A percentile compares a stretch with the other conserved stretches of the same genome.
phyloP scores from a whole-genome alignment of 1,140 invertebrate species.

The Venturia canescens region DNA sequence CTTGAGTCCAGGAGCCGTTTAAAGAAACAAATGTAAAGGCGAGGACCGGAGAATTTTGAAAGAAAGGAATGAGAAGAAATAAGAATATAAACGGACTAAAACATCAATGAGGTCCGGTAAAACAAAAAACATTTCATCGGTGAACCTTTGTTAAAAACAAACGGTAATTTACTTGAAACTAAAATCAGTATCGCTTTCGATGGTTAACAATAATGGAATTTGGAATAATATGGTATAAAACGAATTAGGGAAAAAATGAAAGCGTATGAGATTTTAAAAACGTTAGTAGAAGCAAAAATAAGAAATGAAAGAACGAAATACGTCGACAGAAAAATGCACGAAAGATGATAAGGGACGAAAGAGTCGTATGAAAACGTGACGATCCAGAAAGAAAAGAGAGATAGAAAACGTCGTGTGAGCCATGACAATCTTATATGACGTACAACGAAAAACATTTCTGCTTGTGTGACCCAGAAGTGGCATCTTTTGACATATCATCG shows the following conservation, averaged over 20 bases:
- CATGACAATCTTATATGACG: constrained; percentile 75
- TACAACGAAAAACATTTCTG: constrained; percentile 61
- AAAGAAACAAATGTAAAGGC: not conserved
- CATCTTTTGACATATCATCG: constrained; percentile 74
- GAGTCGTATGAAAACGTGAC: not conserved
- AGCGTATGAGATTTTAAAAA: not conserved
- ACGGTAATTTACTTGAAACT: too few relatives aligned
- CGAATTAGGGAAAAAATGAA: not conserved
- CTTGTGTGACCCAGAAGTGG: constrained; percentile 71
- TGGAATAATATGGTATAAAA: too few relatives aligned
- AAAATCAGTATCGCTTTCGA: too few relatives aligned
- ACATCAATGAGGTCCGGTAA: too few relatives aligned
- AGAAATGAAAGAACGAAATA: not conserved
- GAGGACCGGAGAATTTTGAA: not conserved
- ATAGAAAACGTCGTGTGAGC: constrained; percentile 54
- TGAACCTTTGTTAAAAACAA: too few relatives aligned
- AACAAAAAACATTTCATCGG: too few relatives aligned
- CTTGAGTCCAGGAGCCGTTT: not conserved
- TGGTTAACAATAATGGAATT: too few relatives aligned
- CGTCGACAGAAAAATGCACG: not conserved
- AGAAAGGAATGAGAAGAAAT: too few relatives aligned
- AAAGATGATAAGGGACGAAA: not conserved
- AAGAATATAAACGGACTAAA: too few relatives aligned
- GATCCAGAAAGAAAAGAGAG: not conserved
- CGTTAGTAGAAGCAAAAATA: not conserved